Evolutionary conservation across 2,113 vertebrate genomes (phyloP).

Genomic region (Vombatus ursinus): DNA sequence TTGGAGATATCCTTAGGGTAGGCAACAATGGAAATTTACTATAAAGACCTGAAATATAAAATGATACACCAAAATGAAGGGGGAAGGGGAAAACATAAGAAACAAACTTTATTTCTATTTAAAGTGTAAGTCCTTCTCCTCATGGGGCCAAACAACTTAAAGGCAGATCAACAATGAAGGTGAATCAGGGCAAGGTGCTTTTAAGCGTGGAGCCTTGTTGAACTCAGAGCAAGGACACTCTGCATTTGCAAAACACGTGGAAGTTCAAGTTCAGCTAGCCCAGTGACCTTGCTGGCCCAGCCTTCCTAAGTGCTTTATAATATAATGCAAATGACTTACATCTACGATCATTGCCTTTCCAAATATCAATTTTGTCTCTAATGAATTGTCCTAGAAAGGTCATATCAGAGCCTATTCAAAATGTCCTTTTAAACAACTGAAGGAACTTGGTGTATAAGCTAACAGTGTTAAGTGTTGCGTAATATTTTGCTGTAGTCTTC

Average conservation of each 20-base stretch:
- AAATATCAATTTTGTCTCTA: conserved; percentile 62
- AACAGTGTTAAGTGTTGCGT: conserved; percentile 45
- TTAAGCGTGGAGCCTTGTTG: conserved; percentile 50
- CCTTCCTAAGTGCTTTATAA: conserved; percentile 13
- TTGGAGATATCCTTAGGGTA: background rate
- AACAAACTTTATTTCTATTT: conserved; percentile 31
- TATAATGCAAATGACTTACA: conserved; percentile 59
- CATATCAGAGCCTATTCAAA: conserved; percentile 53
- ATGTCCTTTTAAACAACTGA: conserved; percentile 50
- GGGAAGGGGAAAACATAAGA: conserved; percentile 14
- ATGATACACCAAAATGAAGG: conserved; percentile 40
- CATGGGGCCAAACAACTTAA: conserved; percentile 25
- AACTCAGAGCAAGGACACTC: background rate
- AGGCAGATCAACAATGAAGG: background rate
- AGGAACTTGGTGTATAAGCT: conserved; percentile 55
- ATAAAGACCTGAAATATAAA: conserved; percentile 33
- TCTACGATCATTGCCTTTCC: conserved; percentile 34
- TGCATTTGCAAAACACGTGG: conserved; percentile 57
- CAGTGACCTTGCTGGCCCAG: conserved; percentile 32
- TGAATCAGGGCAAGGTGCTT: conserved; percentile 27
- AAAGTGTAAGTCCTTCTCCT: conserved; percentile 37
- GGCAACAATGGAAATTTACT: conserved; percentile 31
- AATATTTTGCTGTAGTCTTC: conserved; percentile 12
- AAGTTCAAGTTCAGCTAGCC: conserved; percentile 14
- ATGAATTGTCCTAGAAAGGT: conserved; percentile 61